Evolutionary conservation across 2,888 invertebrate species (phyloP), one percentile per base, ranked within the genome.

Genomic region (Rutpela maculata): DNA sequence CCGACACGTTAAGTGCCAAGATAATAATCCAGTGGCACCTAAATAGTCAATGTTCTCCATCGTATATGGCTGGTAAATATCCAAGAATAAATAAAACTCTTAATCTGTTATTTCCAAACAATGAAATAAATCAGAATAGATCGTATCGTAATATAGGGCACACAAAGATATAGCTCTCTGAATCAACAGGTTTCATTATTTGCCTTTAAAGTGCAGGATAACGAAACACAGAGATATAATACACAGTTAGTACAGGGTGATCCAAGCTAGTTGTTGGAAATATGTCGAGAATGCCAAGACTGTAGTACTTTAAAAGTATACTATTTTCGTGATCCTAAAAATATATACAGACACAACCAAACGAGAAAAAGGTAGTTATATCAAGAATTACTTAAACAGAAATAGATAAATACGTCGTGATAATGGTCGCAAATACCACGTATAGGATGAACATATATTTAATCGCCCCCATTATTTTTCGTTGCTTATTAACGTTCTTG

Each of bases 151-250:
- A 50, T 50, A 50, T 50, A 50, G 50, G n/a, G n/a, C 50, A 22
- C 22, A 70, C 19, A 60, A 7, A 57, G 57, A 70, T 43, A 59
- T 57, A 60, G 31, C 6, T 18, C 60, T 18, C 26, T 60, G 70
- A 60, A 70, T 70, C 70, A 70, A 70, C 70, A 70, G 70, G 70
- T 70, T 38, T 31, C 55, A 67, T 67, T 67, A 67, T 67, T 67
- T 67, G 50, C 55, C 55, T 67, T 50, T 26, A 50, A 67, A 50
- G 22, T 67, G 26, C 55, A 67, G 55, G n/a, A 50, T 67, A 66
- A 66, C 26, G 67, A 56, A 67, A 67, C 55, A 67, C 50, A 67
- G 22, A 31, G 67, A 67, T n/a, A 67, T 50, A 50, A 50, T 19
- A 66, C 38, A 43, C 50, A 43, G 66, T 50, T 55, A 18, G 65